Evolutionary conservation across 2,888 invertebrate genomes (phyloP), one percentile per base, ranked within the genome.

Genomic region (Brachyopa scutellaris): DNA sequence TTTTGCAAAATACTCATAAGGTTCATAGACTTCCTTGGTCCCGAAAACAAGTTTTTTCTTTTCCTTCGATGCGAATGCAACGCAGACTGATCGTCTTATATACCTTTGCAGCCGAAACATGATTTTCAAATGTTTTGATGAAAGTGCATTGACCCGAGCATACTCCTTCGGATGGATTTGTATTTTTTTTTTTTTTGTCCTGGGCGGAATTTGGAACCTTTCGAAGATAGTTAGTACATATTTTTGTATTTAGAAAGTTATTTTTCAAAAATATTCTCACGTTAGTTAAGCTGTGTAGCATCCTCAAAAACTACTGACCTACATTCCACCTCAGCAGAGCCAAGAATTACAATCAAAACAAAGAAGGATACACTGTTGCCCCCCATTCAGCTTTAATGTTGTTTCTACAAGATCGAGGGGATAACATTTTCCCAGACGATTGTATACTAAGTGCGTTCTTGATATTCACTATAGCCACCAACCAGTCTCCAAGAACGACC

Each of bases 1-100:
- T 51, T 83, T 84, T 80, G 78, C 72, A 69, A 85, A 84, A 57
- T 79, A 59, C 64, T 57, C 51, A 69, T 69, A 74, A 45, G 82
- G 83, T 83, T 78, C 70, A 78, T 82, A 73, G 66, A 80, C 80
- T 67, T 74, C 53, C 26, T 26, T 26, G 6, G 53, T 31, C 36
- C 21, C 29, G 31, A 23, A 64, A 64, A 64, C 62, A 38, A 31
- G 62, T 53, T 67, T 72, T n/a, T 11, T 26, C n/a, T n/a, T n/a
- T n/a, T n/a, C n/a, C n/a, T n/a, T n/a, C 19, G 38, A 36, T 49
- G 38, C 45, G 8, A 55, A 33, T n/a, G 8, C 7, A 33, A 19
- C 8, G 17, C 40, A 51, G 26, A 42, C 51, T 7, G 26, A 51
- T 31, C 8, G 9, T 9, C n/a, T 1, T 55, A 29, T 19, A n/a